Evolutionary conservation across 2,888 invertebrate genomes (phyloP).

Genomic region (Strigamia crassipes): DNA sequence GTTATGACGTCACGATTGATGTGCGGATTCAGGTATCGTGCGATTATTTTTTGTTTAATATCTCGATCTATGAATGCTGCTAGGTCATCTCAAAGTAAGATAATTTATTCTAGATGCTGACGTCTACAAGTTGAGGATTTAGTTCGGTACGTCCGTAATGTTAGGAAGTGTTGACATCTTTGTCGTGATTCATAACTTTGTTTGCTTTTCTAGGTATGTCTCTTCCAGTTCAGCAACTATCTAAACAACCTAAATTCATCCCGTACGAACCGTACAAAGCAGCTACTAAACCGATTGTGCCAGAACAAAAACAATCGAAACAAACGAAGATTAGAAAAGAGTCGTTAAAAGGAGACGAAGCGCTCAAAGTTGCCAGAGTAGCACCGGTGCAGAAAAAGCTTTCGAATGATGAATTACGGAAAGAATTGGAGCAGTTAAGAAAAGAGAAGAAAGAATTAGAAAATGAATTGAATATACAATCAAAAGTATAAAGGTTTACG

Average conservation of each 20-base stretch:
- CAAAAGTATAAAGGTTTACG: slow-evolving; percentile 65
- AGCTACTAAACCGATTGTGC: slow-evolving; percentile 76
- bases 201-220: background rate
- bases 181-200: no score
- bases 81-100: no score
- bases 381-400: background rate
- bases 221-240: background rate
- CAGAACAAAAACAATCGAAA: background rate
- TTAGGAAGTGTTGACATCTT: no score
- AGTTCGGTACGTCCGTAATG: no score
- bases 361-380: background rate
- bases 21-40: no score
- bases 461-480: slow-evolving; percentile 83
- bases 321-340: background rate
- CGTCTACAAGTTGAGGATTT: no score
- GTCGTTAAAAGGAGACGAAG: background rate
- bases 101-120: no score
- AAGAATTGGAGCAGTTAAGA: slow-evolving; percentile 67
- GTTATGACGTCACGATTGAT: no score
- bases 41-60: no score
- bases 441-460: slow-evolving; percentile 74
- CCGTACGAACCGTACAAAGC: slow-evolving; percentile 88
- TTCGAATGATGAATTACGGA: slow-evolving; percentile 60
- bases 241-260: slow-evolving; percentile 78
- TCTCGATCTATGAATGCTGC: no score